Evolutionary conservation across 1,140 invertebrate species (phyloP), one percentile per base, ranked within the genome.

Genomic region (Cydia strobilella): DNA sequence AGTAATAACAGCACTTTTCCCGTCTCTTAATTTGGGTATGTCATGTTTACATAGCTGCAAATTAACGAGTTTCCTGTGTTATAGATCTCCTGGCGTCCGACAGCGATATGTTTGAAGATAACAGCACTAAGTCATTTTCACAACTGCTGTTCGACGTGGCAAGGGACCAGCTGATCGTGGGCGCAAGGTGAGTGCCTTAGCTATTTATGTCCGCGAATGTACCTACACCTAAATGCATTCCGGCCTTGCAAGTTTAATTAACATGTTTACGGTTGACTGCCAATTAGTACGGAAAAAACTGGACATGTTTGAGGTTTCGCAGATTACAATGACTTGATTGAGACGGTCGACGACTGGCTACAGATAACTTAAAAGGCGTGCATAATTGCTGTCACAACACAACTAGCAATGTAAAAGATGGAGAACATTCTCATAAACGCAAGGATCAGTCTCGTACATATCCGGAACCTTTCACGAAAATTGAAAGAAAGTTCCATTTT

Each of bases 101-200:
- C 65, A 93, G 93, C 89, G 93, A 91, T 84, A 84, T 93, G 84
- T 96, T 96, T 84, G 92, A 93, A 80, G 94, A 95, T 82, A 94
- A 95, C 54, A 95, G 94, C 72, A 95, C 96, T 76, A 95, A 94
- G 45, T 95, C 95, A 75, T 97, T 95, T 91, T 96, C 96, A 9
- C 95, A 97, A 91, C 92, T 97, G 83, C 92, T 97, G 25, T 97
- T 97, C 88, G 97, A 98, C 93, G 95, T 97, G 35, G 95, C 96
- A 69, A 95, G 96, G 84, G 96, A 96, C 86, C 97, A 97, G 92
- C 93, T 98, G 75, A 94, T 97, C 76, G 96, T 97, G 77, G 96
- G 96, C 74, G 96, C 96, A 75, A 95, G 96, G 96, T 97, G 93
- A 94, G 93, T 86, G 73, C 76, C 78, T 79, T 72, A 69, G 75